Base-by-base conservation (phyloP, 2,113 vertebrate species). In the Psettodes erumei region DNA sequence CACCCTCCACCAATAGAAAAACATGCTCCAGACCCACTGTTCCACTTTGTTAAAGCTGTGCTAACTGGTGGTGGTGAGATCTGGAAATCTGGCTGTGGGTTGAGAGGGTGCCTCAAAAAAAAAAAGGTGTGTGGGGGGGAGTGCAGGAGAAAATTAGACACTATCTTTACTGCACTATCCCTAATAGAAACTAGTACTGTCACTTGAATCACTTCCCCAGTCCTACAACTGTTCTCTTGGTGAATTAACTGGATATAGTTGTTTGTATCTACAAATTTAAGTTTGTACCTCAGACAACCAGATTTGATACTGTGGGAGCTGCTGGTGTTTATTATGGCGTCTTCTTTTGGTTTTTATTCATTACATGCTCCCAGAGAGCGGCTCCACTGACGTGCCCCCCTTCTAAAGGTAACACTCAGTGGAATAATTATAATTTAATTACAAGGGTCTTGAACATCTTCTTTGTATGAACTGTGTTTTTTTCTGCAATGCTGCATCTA, bases 21-120 rank as follows among this genome's bases (percentile, higher is more conserved):
- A 25, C 3, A 54, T 15, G 55, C 16, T 21, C 11, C 54, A 81
- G 74, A 86, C 51, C 69, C 33, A 62, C 61, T 21, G 25, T 66
- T 50, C 27, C 56, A 13, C 21, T 75, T 19, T 60, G 58, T 67
- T 21, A 27, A 13, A 43, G 42, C 61, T 50, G 69, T 6, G 51
- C 53, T 13, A 40, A 56, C 40, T 63, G 42, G 10, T 21, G 40
- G 45, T 23, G n/a, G 60, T 38, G 33, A 33, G 67, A 47, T 87
- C 75, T 83, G 70, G 55, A 79, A 64, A 68, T 58, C 78, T 72
- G 78, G 55, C 18, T 51, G 32, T 32, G 28, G 70, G n/a, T n/a
- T n/a, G 48, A 27, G n/a, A 35, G 42, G 13, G 23, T 6, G 21
- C 13, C 33, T 51, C 19, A 48, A 40, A 21, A 55, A 12, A 3